Percentiles rank a stretch among this genome's conserved stretches.
Conservation (phyloP, 2,113 vertebrate species). For the Marmota monax region DNA sequence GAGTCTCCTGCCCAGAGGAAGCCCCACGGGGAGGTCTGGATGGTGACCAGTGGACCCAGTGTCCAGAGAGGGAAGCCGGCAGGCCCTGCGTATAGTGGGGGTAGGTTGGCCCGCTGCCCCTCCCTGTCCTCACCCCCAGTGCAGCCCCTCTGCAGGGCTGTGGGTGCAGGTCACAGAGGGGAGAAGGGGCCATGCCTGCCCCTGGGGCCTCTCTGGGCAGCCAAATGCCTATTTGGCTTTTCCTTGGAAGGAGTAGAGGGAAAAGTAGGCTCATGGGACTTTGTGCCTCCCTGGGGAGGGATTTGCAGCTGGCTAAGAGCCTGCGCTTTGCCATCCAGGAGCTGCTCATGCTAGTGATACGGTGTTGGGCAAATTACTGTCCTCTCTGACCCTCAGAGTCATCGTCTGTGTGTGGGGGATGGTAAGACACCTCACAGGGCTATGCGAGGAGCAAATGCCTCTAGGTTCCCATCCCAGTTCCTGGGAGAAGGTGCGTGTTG, state of each 20-base stretch:
- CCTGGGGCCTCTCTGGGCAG: too few relatives aligned
- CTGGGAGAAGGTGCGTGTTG: neutral
- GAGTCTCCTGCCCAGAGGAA: too few relatives aligned
- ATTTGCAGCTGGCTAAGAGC: neutral
- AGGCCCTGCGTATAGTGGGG: neutral
- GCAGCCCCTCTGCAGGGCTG: neutral
- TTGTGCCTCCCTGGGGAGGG: neutral
- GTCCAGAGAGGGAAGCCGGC: too few relatives aligned
- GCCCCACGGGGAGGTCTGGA: too few relatives aligned
- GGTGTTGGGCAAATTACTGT: neutral
- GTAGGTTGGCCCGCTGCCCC: too few relatives aligned
- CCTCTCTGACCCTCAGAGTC: neutral
- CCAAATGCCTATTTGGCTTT: neutral
- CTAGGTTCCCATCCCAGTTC: neutral
- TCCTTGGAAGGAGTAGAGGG: neutral
- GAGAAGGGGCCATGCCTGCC: neutral
- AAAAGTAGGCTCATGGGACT: neutral
- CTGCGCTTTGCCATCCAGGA: neutral
- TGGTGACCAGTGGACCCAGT: neutral
- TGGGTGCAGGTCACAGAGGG: neutral
- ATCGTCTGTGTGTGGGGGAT: neutral
- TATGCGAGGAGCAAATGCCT: too few relatives aligned
- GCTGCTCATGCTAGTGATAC: neutral
- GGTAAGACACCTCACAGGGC: accelerated
- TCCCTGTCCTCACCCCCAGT: neutral